phyloP scores from a whole-genome alignment of 2,888 invertebrate species.

The Arge pagana region DNA sequence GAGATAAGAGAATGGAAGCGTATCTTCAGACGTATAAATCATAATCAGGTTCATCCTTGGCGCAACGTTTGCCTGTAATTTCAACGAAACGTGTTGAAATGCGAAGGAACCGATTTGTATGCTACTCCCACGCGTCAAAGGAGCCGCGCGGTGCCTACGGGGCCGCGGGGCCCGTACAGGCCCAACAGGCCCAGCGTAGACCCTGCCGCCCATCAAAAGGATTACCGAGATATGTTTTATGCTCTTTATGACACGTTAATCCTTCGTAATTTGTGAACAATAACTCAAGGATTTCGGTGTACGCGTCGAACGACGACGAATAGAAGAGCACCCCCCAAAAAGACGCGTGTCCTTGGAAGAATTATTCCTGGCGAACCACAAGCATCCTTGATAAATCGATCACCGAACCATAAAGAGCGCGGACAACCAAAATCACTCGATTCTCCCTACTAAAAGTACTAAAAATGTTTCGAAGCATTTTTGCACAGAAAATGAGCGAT shows the following conservation, averaged over 20 bases:
- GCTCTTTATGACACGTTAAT: slow-evolving; percentile 39
- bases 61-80: slow-evolving; percentile 28
- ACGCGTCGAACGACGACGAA: too few species aligned
- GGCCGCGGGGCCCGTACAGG: slow-evolving; percentile 28
- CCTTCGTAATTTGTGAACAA: slow-evolving; percentile 20
- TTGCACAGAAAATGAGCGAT: too few species aligned
- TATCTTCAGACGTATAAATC: slow-evolving; percentile 43
- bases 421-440: too few species aligned
- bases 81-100: slow-evolving; percentile 53
- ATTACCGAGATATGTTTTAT: slow-evolving; percentile 37
- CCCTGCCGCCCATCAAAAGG: slow-evolving; percentile 38
- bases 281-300: background rate
- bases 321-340: too few species aligned
- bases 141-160: too few species aligned
- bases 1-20: slow-evolving; percentile 11
- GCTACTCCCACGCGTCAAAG: slow-evolving; percentile 54
- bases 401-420: too few species aligned
- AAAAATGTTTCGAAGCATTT: too few species aligned
- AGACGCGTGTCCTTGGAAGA: too few species aligned
- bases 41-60: slow-evolving; percentile 46
- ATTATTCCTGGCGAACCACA: too few species aligned
- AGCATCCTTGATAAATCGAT: too few species aligned
- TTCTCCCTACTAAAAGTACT: too few species aligned
- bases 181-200: slow-evolving; percentile 21
- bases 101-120: slow-evolving; percentile 54